Conservation (phyloP, 2,888 invertebrate genomes). For the Drosophila anceps region DNA sequence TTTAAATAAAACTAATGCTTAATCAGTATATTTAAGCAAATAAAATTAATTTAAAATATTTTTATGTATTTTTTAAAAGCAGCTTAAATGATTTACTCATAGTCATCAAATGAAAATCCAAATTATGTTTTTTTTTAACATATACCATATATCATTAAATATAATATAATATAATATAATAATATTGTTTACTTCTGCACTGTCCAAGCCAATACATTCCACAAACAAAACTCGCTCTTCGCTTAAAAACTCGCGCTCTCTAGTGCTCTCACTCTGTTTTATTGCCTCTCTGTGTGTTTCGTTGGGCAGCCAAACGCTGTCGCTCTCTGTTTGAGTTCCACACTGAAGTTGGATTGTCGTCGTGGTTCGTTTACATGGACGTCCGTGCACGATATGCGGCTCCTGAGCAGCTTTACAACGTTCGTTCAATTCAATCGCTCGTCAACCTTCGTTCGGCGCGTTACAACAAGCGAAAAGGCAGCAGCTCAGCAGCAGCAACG, state of each 20-base stretch:
- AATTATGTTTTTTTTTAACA: neutral
- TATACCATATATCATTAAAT: neutral
- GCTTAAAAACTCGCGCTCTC: too few species aligned
- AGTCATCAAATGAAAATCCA: too few species aligned
- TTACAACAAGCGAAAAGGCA: slow-evolving; percentile 65
- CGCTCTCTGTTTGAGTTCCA: slow-evolving; percentile 49
- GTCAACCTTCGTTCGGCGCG: slow-evolving; percentile 79
- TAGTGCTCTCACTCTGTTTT: neutral
- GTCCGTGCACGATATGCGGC: slow-evolving; percentile 31
- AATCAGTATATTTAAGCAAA: too few species aligned
- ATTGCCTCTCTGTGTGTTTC: neutral
- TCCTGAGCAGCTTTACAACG: slow-evolving; percentile 62
- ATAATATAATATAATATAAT: neutral
- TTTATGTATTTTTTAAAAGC: too few species aligned
- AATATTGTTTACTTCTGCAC: neutral
- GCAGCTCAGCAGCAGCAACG: slow-evolving; percentile 27
- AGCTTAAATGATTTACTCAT: too few species aligned
- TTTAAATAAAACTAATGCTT: too few species aligned
- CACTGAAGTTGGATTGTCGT: slow-evolving; percentile 42
- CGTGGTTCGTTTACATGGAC: slow-evolving; percentile 44
- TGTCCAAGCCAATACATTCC: slow-evolving; percentile 20
- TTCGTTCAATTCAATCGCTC: slow-evolving; percentile 76
- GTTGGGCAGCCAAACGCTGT: neutral
- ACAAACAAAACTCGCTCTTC: slow-evolving; percentile 31
- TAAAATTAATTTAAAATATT: too few species aligned